Percentiles rank a stretch among this genome's conserved stretches.
Conservation (phyloP, 2,113 vertebrate species). For the Microcebus ravelobensis region DNA sequence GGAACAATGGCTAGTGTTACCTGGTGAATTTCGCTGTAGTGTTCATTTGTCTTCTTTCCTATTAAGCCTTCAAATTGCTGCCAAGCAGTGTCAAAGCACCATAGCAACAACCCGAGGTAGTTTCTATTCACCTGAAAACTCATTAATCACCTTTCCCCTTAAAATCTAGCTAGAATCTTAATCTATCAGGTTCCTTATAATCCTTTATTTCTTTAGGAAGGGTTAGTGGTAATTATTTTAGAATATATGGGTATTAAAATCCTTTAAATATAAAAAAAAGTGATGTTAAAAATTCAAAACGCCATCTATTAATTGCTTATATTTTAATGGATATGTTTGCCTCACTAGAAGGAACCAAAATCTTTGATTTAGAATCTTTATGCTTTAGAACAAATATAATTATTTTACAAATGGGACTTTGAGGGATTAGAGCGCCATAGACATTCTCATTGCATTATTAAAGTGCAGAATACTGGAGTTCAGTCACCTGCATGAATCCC, state of each 20-base stretch:
- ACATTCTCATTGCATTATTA: neutral
- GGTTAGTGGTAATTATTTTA: neutral
- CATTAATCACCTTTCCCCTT: conserved; percentile 72
- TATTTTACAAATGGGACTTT: conserved; percentile 12
- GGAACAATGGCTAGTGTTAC: conserved; percentile 66
- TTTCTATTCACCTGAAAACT: conserved; percentile 73
- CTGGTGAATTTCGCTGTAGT: conserved; percentile 51
- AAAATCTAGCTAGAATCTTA: neutral
- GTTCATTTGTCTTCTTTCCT: conserved; percentile 65
- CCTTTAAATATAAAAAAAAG: neutral
- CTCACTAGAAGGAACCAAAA: neutral
- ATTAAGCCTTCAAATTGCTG: conserved; percentile 76
- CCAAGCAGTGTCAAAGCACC: conserved; percentile 72
- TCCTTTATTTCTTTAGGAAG: neutral
- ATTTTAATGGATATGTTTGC: neutral
- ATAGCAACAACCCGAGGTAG: conserved; percentile 73
- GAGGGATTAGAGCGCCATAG: neutral
- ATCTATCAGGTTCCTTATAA: neutral
- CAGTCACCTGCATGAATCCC: neutral
- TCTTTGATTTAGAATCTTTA: neutral
- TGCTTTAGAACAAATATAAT: neutral
- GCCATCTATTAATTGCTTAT: neutral
- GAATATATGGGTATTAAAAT: neutral
- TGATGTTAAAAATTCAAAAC: neutral
- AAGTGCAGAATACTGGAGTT: neutral